Percentiles rank a stretch among this genome's conserved stretches.
These are phyloP conservation scores for Bucco capensis DNA, from an alignment of 2,113 vertebrate species.

Conservation along the genomic window DNA sequence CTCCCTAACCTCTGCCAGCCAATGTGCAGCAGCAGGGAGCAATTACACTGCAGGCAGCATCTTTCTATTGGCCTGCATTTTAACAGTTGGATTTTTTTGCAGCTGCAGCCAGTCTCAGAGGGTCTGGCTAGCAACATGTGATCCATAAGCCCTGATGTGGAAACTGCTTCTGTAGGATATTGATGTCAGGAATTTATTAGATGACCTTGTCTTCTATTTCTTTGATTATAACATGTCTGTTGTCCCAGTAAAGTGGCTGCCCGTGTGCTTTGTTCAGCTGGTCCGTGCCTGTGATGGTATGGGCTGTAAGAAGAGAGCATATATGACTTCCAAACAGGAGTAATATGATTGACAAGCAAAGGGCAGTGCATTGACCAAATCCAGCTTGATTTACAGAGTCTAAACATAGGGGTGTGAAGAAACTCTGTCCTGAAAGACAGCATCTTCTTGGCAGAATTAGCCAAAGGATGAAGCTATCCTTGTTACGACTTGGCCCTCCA, in stretches of 20 bases:
- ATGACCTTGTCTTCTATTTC: background rate
- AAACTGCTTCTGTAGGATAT: background rate
- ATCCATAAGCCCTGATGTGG: background rate
- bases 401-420: background rate
- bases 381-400: background rate
- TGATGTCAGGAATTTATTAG: background rate
- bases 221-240: background rate
- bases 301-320: background rate
- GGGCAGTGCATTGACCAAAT: background rate
- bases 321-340: background rate
- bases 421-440: background rate
- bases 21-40: background rate
- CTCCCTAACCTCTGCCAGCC: conserved; percentile 5
- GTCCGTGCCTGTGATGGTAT: background rate
- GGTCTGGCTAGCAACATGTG: background rate
- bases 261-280: background rate
- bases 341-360: rapidly evolving
- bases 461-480: background rate
- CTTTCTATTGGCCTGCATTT: conserved; percentile 33
- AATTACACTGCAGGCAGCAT: conserved; percentile 35
- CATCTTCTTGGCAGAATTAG: background rate
- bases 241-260: background rate
- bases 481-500: background rate
- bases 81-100: conserved; percentile 2
- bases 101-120: conserved; percentile 35